These are phyloP conservation scores for Sericinus montela DNA, from an alignment of 2,888 invertebrate genomes.

Conservation along the genomic window DNA sequence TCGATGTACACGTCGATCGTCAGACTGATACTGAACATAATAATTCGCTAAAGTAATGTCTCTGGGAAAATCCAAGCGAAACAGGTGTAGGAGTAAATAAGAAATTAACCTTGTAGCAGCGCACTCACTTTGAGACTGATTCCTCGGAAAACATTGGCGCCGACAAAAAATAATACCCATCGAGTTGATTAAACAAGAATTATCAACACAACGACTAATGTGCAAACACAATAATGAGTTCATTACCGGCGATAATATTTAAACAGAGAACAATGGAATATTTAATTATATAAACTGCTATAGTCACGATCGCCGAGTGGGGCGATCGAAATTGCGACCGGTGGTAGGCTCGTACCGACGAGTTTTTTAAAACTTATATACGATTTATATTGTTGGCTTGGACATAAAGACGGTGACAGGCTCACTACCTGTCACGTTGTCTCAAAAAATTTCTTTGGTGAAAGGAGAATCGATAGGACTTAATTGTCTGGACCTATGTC, in stretches of 20 bases:
- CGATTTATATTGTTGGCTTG: too few relatives aligned
- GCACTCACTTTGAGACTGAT: conserved; percentile 8
- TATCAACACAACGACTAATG: conserved; percentile 23
- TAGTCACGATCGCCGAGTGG: too few relatives aligned
- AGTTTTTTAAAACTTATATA: too few relatives aligned
- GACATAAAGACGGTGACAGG: too few relatives aligned
- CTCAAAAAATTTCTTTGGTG: too few relatives aligned
- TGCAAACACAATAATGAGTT: conserved; percentile 26
- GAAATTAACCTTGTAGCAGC: conserved; percentile 12
- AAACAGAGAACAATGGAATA: conserved; percentile 32
- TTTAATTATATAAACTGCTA: conserved; percentile 19
- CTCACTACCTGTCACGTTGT: too few relatives aligned
- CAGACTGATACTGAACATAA: neutral
- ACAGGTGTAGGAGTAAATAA: conserved; percentile 8
- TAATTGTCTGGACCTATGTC: too few relatives aligned
- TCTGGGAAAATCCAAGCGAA: neutral
- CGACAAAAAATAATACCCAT: conserved; percentile 17
- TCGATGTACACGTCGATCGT: neutral
- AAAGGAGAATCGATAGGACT: too few relatives aligned
- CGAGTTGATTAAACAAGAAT: conserved; percentile 17
- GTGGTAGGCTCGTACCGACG: too few relatives aligned
- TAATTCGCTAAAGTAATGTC: neutral
- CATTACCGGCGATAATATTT: conserved; percentile 31
- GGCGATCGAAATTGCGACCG: too few relatives aligned
- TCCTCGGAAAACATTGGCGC: conserved; percentile 13